Percentiles rank a stretch among this genome's conserved stretches.
phyloP scores from a whole-genome alignment of 2,113 vertebrate species.

The Salvator merianae region DNA sequence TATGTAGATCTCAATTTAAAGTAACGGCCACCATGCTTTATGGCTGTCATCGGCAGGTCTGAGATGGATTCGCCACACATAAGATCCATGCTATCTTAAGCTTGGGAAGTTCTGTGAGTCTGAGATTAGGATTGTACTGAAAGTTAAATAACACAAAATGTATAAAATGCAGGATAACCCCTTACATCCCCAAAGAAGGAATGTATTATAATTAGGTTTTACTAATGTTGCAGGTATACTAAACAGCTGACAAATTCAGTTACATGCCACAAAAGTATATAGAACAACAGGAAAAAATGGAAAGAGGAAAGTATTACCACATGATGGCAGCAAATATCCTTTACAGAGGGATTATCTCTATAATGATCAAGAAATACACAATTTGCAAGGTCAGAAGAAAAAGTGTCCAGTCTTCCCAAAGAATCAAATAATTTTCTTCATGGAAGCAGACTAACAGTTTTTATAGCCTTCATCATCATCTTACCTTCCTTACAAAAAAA shows the following conservation, averaged over 20 bases:
- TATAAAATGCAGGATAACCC: background rate
- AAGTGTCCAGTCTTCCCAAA: background rate
- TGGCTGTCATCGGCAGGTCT: too few species aligned
- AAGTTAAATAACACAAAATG: background rate
- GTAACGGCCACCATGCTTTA: too few species aligned
- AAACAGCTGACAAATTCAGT: background rate
- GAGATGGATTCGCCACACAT: too few species aligned
- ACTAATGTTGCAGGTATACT: background rate
- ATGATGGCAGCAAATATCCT: slow-evolving; percentile 64
- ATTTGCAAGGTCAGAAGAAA: slow-evolving; percentile 1
- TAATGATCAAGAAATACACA: background rate
- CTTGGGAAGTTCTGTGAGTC: too few species aligned
- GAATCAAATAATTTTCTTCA: background rate
- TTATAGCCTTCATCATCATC: background rate
- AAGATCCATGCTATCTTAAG: too few species aligned
- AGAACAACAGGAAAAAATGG: background rate
- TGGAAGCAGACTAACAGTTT: background rate
- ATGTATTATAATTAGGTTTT: background rate
- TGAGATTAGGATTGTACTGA: too few species aligned
- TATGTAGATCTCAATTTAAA: too few species aligned
- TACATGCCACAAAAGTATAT: background rate
- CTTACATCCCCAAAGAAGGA: background rate
- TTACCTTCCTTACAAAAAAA: background rate
- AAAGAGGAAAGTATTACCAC: slow-evolving; percentile 36
- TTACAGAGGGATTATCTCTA: fast-evolving